Evolutionary conservation across 1,140 invertebrate genomes (phyloP).

Genomic region (Frieseomelitta varia): DNA sequence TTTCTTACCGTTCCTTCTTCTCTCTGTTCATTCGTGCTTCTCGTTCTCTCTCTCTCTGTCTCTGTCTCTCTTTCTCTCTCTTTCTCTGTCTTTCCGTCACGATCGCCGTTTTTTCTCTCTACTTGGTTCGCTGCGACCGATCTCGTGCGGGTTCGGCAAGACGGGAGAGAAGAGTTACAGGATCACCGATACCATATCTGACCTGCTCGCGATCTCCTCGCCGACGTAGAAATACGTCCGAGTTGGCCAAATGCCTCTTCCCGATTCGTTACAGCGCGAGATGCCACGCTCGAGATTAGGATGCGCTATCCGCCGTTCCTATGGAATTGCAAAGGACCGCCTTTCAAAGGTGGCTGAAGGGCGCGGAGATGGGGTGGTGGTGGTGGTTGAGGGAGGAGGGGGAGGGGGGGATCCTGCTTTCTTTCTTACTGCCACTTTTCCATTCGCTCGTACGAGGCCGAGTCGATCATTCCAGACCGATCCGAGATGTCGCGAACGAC

Average conservation of each 20-base stretch:
- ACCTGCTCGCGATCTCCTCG: slow-evolving; percentile 38
- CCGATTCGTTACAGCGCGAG: slow-evolving; percentile 26
- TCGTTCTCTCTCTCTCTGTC: slow-evolving; percentile 17
- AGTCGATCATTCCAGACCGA: not conserved
- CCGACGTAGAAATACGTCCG: slow-evolving; percentile 22
- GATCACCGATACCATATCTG: slow-evolving; percentile 46
- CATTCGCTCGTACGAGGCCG: not conserved
- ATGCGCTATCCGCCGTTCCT: slow-evolving; percentile 9
- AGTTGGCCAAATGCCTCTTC: slow-evolving; percentile 21
- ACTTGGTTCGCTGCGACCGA: slow-evolving; percentile 44
- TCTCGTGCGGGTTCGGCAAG: slow-evolving; percentile 23
- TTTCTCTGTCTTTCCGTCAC: slow-evolving; percentile 22
- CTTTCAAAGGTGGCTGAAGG: not conserved
- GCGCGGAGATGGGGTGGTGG: no score
- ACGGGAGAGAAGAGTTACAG: slow-evolving; percentile 48
- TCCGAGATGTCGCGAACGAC: not conserved
- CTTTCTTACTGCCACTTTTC: slow-evolving; percentile 4
- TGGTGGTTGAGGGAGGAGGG: no score
- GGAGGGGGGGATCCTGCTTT: no score
- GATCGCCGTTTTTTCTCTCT: slow-evolving; percentile 41
- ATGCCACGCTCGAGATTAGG: slow-evolving; percentile 39
- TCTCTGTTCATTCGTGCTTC: no score
- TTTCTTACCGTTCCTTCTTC: not conserved
- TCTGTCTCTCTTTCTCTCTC: slow-evolving; percentile 18
- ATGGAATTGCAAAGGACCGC: slow-evolving; percentile 12